Conservation (phyloP, 2,797 vertebrate species). For the Onychomys arenicola region DNA sequence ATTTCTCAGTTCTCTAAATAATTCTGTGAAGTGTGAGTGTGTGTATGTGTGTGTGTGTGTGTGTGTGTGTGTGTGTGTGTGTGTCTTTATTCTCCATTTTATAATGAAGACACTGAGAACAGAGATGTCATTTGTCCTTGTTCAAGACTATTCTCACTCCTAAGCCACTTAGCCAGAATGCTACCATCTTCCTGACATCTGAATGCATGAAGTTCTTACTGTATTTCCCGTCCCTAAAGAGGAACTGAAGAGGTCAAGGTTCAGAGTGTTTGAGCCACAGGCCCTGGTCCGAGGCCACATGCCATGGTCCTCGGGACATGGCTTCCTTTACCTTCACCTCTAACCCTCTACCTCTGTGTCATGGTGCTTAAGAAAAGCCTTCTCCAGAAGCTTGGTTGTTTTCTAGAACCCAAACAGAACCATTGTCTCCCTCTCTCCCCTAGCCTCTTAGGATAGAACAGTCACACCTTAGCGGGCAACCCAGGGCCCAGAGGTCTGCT, state of each 20-base stretch:
- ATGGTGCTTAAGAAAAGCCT: background rate
- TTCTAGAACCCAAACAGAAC: background rate
- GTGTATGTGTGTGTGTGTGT: background rate
- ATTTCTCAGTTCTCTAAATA: background rate
- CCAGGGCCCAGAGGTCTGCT: no score
- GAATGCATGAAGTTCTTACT: background rate
- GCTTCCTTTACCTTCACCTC: background rate
- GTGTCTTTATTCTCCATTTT: background rate
- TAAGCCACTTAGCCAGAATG: background rate
- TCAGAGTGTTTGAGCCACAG: background rate
- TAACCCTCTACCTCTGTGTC: background rate
- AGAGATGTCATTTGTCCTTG: background rate
- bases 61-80: background rate
- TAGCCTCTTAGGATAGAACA: background rate
- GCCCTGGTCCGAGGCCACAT: background rate
- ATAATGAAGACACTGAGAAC: background rate
- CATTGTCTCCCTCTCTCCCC: background rate
- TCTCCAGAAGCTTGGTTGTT: background rate
- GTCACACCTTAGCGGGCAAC: background rate
- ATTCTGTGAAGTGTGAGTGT: background rate
- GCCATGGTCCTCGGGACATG: background rate
- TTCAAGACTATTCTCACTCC: background rate
- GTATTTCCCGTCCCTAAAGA: fast-evolving
- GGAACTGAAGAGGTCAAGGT: background rate
- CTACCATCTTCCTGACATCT: background rate